Percentiles rank a stretch among this genome's conserved stretches.
phyloP scores from a whole-genome alignment of 2,888 invertebrate species.

The Caradrina clavipalpis region DNA sequence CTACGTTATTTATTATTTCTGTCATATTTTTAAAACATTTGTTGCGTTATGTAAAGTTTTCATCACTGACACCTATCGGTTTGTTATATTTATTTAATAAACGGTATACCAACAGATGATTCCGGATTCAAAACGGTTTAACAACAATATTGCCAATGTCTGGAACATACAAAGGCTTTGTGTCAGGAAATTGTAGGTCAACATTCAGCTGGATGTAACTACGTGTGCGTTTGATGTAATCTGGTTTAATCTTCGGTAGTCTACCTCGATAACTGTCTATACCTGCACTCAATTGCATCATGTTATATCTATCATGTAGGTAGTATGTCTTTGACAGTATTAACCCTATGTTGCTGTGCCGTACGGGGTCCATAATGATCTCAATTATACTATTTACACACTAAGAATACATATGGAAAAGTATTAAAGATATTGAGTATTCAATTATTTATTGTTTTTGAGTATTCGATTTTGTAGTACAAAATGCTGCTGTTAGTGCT shows the following conservation, averaged over 20 bases:
- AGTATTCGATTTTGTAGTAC: no score
- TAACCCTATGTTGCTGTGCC: no score
- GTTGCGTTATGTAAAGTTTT: neutral
- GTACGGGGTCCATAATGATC: no score
- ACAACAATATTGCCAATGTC: constrained; percentile 12
- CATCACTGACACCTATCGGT: neutral
- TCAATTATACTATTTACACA: no score
- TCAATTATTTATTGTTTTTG: no score
- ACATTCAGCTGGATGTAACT: neutral
- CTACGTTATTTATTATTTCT: neutral
- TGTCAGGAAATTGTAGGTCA: neutral
- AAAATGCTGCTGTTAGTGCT: neutral
- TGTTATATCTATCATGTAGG: neutral
- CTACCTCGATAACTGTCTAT: neutral
- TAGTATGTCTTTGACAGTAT: neutral
- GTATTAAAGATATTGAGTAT: no score
- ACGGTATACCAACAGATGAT: constrained; percentile 2
- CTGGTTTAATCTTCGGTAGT: constrained; percentile 3
- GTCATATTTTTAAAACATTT: constrained; percentile 5
- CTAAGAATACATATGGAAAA: no score
- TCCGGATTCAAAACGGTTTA: neutral
- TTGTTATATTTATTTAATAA: constrained; percentile 12
- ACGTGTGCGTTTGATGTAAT: neutral
- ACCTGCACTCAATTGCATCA: neutral
- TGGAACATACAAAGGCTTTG: constrained; percentile 1